Evolutionary conservation across 1,140 invertebrate genomes (phyloP).

Genomic region (Drosophila yakuba): DNA sequence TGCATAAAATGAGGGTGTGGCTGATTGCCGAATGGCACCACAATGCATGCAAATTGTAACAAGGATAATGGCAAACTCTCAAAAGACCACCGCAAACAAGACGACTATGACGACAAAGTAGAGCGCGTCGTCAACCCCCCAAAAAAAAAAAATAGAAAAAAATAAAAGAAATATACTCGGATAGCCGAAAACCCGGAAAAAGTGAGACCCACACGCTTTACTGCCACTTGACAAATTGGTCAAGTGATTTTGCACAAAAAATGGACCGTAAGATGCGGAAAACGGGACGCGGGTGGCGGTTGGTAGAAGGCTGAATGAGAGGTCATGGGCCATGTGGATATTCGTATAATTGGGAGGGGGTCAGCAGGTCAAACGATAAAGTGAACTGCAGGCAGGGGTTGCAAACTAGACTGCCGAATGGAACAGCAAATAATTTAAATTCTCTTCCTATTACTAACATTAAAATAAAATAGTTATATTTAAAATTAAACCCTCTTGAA

Average conservation of each 20-base stretch:
- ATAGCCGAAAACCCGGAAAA: constrained; percentile 1
- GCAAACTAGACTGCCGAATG: background rate
- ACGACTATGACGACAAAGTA: constrained; percentile 33
- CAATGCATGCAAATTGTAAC: constrained; percentile 81
- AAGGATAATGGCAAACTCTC: constrained; percentile 77
- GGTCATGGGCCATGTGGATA: constrained; percentile 5
- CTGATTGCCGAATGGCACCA: constrained; percentile 43
- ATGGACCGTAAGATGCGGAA: constrained; percentile 8
- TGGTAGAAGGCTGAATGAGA: background rate
- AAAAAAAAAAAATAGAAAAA: background rate
- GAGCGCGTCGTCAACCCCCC: constrained; percentile 51
- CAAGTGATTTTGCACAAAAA: constrained; percentile 81
- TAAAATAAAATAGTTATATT: no score
- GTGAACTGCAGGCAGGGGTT: background rate
- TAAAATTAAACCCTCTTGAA: background rate
- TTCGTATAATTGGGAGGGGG: background rate
- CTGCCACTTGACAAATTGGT: constrained; percentile 83
- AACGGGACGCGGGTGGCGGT: background rate
- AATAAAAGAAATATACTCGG: background rate
- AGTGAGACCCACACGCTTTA: constrained; percentile 64
- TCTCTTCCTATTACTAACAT: no score
- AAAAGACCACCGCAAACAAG: constrained; percentile 72
- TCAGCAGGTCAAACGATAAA: constrained; percentile 36
- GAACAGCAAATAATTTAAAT: no score
- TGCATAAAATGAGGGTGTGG: background rate